Percentiles rank a stretch among this genome's conserved stretches.
phyloP scores from a whole-genome alignment of 2,888 invertebrate genomes.

The Hyppa rectilinea region DNA sequence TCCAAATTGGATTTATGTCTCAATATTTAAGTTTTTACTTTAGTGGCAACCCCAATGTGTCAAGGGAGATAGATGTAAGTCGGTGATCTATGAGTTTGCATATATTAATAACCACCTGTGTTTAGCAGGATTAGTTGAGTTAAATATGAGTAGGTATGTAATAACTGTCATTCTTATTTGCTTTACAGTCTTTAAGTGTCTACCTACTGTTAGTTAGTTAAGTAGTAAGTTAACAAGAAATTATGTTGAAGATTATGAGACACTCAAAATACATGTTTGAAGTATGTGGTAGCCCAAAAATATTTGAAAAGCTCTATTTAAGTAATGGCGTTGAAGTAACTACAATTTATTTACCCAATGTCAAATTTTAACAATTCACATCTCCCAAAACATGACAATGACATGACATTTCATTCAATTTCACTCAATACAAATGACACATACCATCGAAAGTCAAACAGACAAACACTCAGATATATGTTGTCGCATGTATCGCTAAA shows the following conservation, averaged over 20 bases:
- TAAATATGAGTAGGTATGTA: constrained; percentile 14
- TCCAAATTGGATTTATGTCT: constrained; percentile 72
- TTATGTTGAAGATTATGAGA: not conserved
- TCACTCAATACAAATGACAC: constrained; percentile 39
- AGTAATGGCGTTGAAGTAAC: no score
- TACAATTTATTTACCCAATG: not conserved
- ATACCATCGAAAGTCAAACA: constrained; percentile 43
- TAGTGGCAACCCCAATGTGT: constrained; percentile 65
- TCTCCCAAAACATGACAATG: not conserved
- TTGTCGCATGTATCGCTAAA: constrained; percentile 64
- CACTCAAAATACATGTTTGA: not conserved
- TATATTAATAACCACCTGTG: constrained; percentile 25
- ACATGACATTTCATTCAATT: not conserved
- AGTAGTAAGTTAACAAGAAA: not conserved
- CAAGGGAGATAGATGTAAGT: constrained; percentile 54
- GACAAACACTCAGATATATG: constrained; percentile 29
- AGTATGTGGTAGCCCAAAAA: not conserved
- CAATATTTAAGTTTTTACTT: constrained; percentile 74
- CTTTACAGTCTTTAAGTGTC: not conserved
- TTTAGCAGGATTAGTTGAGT: constrained; percentile 26
- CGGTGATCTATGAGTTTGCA: constrained; percentile 55
- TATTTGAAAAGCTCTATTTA: no score
- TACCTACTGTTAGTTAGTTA: not conserved
- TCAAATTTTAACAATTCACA: not conserved
- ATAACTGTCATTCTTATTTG: constrained; percentile 5